A percentile compares a stretch with the other conserved stretches of the same genome.
Evolutionary conservation across 2,797 vertebrate genomes (phyloP).

Genomic region (Neosalanx taihuensis): DNA sequence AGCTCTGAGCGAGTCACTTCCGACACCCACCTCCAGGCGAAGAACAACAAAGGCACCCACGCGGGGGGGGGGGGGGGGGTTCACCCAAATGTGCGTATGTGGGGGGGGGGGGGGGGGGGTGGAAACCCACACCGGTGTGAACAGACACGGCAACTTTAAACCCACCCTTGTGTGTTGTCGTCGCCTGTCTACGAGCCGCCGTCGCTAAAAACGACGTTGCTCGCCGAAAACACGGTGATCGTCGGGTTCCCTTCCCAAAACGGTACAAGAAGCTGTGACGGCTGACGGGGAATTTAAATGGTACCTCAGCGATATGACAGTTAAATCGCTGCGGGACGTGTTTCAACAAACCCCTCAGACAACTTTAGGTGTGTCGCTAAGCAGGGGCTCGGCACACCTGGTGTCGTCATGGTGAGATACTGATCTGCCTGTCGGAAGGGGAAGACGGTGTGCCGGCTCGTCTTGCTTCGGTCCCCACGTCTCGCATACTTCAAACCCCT

Average conservation of each 20-base stretch:
- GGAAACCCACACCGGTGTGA: constrained; percentile 11
- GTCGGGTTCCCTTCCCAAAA: constrained; percentile 52
- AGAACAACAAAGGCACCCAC: constrained; percentile 57
- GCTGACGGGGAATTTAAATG: constrained; percentile 63
- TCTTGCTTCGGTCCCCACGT: neutral
- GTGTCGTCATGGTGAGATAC: constrained; percentile 61
- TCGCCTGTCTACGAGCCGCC: constrained; percentile 22
- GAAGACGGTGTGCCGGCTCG: neutral
- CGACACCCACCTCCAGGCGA: constrained; percentile 45
- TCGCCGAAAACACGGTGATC: constrained; percentile 43
- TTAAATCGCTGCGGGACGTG: constrained; percentile 70
- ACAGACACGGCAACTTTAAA: neutral
- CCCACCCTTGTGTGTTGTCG: constrained; percentile 43
- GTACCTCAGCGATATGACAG: constrained; percentile 63
- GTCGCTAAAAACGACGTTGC: constrained; percentile 58
- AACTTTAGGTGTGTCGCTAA: constrained; percentile 64
- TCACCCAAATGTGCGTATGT: constrained; percentile 45
- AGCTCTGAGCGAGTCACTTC: constrained; percentile 55
- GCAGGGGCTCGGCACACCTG: constrained; percentile 59
- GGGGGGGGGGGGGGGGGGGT: neutral
- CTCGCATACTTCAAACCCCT: neutral
- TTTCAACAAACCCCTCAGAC: constrained; percentile 70
- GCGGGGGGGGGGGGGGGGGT: constrained; percentile 53
- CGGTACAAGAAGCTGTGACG: constrained; percentile 49
- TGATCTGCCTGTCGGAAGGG: constrained; percentile 58